These are phyloP conservation scores for Cetoscarus ocellatus DNA, from an alignment of 2,797 vertebrate genomes.

Conservation along the genomic window DNA sequence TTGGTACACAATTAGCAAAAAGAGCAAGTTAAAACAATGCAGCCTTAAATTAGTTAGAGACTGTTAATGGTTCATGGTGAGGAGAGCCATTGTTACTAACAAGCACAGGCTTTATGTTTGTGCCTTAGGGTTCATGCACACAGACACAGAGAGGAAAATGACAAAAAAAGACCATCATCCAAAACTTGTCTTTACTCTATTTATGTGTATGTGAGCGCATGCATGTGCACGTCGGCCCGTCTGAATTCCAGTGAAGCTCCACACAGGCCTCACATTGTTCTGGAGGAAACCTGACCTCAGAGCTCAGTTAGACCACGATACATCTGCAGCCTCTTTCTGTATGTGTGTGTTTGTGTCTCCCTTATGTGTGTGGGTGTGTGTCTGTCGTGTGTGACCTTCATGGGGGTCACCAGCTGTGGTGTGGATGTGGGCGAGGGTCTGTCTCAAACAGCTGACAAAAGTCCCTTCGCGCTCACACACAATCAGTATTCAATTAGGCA, in stretches of 20 bases:
- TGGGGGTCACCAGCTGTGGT: slow-evolving; percentile 83
- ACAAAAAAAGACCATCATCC: slow-evolving; percentile 46
- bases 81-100: slow-evolving; percentile 49
- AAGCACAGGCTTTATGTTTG: slow-evolving; percentile 17
- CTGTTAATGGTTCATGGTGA: slow-evolving; percentile 16
- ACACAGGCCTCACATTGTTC: slow-evolving; percentile 86
- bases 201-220: slow-evolving; percentile 31
- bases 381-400: slow-evolving; percentile 79
- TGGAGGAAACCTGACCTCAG: slow-evolving; percentile 82
- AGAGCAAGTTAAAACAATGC: no score
- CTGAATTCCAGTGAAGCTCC: slow-evolving; percentile 77
- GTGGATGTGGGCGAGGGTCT: slow-evolving; percentile 74
- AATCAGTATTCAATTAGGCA: slow-evolving; percentile 43
- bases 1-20: no score
- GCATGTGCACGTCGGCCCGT: slow-evolving; percentile 59
- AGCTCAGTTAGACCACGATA: slow-evolving; percentile 66
- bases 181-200: slow-evolving; percentile 43
- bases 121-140: slow-evolving; percentile 4
- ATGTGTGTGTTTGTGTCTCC: slow-evolving; percentile 27
- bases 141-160: slow-evolving; percentile 40
- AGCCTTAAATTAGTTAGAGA: no score
- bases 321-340: slow-evolving; percentile 70
- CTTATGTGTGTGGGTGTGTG: slow-evolving; percentile 38
- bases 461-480: slow-evolving; percentile 21
- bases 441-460: slow-evolving; percentile 72